These are phyloP conservation scores for Perdix hodgsoniae DNA, from an alignment of 2,797 vertebrate genomes.

Conservation along the genomic window DNA sequence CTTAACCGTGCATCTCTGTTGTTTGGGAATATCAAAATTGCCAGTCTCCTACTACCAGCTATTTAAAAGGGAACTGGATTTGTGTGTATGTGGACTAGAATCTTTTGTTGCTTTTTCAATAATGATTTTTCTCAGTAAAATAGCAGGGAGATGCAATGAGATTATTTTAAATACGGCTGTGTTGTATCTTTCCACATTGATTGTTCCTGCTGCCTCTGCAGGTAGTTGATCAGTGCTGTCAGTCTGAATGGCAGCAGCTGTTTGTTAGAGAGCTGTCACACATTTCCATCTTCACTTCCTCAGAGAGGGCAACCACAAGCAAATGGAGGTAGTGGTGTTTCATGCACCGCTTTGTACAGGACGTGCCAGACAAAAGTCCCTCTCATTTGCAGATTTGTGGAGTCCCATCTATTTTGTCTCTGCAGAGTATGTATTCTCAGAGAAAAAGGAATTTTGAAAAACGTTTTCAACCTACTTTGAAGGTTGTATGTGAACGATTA, in stretches of 20 bases:
- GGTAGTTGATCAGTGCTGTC: conserved; percentile 19
- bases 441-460: not conserved
- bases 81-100: not conserved
- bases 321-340: not conserved
- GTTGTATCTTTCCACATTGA: conserved; percentile 7
- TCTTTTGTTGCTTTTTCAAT: conserved; percentile 10
- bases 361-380: not conserved
- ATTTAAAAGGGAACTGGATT: not conserved
- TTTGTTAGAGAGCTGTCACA: not conserved
- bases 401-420: not conserved
- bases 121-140: conserved; percentile 24
- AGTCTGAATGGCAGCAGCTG: not conserved
- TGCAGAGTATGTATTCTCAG: not conserved
- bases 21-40: not conserved
- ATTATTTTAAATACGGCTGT: conserved; percentile 17
- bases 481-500: not conserved
- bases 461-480: not conserved
- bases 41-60: not conserved
- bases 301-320: not conserved
- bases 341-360: not conserved
- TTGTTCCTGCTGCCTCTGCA: conserved; percentile 11
- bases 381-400: not conserved
- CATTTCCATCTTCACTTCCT: conserved; percentile 16
- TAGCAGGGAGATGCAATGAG: not conserved
- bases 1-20: not conserved